phyloP scores from a whole-genome alignment of 2,113 vertebrate genomes.

The Scortum barcoo region DNA sequence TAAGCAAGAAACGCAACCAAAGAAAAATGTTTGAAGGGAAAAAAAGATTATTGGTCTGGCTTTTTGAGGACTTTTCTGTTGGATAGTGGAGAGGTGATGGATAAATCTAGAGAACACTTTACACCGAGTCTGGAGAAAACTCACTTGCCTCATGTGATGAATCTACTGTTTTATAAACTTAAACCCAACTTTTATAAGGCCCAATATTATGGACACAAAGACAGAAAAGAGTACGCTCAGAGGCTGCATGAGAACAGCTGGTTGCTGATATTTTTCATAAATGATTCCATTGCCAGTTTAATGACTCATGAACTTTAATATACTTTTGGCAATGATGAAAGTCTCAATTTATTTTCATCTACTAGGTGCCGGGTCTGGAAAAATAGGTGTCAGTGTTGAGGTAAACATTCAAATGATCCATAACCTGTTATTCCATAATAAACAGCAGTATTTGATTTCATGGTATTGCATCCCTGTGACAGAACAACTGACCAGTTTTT shows the following conservation, averaged over 20 bases:
- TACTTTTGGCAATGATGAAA: constrained; percentile 2
- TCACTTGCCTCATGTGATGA: neutral
- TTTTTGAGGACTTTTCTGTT: neutral
- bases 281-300: constrained; percentile 4
- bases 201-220: neutral
- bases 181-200: neutral
- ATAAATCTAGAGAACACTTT: neutral
- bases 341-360: neutral
- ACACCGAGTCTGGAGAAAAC: neutral
- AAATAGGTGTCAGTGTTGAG: neutral
- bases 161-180: neutral
- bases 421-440: constrained; percentile 9
- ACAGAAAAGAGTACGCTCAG: neutral
- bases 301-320: constrained; percentile 10
- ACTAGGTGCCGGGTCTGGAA: neutral
- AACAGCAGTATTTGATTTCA: constrained; percentile 7
- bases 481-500: neutral
- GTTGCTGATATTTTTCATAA: neutral
- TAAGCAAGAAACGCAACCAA: constrained; percentile 15
- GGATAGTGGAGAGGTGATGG: neutral
- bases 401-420: constrained; percentile 16
- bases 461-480: neutral
- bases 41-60: neutral
- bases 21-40: neutral
- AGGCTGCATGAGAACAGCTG: neutral